Conservation (phyloP, 2,888 invertebrate genomes). For the Sipha maydis region DNA sequence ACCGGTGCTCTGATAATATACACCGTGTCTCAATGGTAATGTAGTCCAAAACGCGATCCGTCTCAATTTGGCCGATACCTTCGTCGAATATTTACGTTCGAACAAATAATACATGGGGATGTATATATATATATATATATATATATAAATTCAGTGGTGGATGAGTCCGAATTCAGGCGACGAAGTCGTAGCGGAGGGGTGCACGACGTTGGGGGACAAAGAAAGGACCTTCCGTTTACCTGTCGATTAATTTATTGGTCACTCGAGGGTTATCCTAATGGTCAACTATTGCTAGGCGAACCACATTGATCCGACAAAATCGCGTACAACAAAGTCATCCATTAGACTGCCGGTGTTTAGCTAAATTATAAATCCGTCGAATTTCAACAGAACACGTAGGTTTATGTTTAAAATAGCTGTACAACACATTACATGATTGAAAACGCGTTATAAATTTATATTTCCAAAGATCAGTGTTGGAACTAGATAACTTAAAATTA, state of each 20-base stretch:
- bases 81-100: slow-evolving; percentile 55
- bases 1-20: slow-evolving; percentile 24
- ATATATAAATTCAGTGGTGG: not conserved
- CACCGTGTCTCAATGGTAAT: slow-evolving; percentile 53
- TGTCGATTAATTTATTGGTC: slow-evolving; percentile 59
- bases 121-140: not conserved
- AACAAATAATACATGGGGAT: not conserved
- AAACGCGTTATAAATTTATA: not conserved
- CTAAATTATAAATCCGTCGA: slow-evolving; percentile 28
- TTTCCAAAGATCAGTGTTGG: not conserved
- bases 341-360: not conserved
- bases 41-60: slow-evolving; percentile 59
- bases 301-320: slow-evolving; percentile 15
- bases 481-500: too few species aligned
- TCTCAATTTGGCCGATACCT: slow-evolving; percentile 55
- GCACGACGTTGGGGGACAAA: not conserved
- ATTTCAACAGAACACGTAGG: not conserved
- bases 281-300: not conserved
- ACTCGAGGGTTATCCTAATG: slow-evolving; percentile 22
- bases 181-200: not conserved
- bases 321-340: slow-evolving; percentile 13
- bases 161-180: not conserved
- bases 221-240: slow-evolving; percentile 20
- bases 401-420: not conserved
- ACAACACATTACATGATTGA: slow-evolving; percentile 1